Base-by-base conservation (phyloP, 2,888 invertebrate species). In the Abscondita cerata region DNA sequence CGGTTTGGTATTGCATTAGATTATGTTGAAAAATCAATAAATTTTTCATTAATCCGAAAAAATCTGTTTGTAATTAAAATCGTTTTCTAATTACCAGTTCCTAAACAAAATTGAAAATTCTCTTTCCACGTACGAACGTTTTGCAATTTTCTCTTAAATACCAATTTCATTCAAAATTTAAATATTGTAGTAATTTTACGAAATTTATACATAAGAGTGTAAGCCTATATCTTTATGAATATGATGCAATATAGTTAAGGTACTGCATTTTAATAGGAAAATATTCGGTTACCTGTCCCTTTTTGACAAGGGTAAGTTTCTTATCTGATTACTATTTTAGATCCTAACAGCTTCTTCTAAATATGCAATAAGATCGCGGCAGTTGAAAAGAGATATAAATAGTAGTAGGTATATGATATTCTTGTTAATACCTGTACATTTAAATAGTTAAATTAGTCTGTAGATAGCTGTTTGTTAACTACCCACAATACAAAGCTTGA, bases 201-300 rank as follows among this genome's bases (percentile, higher is more conserved):
- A 52, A 53, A 48, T 40, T 44, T 58, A 36, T 16, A 31, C 25
- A 6, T 59, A 48, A 59, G 48, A 54, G 41, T 38, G 61, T 44
- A 56, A 56, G 61, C 56, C 47, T 58, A 56, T 52, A 61, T 59
- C 63, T 65, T 62, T 67, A 67, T 67, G 67, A 65, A 67, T 67
- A 67, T 65, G 62, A 66, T 54, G 62, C 54, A 46, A 64, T 55
- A 47, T 60, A 48, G 62, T 62, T 62, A 52, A 56, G 59, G 62
- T 57, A 53, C 59, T 60, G 62, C 62, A 67, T 67, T 63, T 63
- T 65, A 67, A 67, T 67, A 60, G 57, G 65, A 58, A 55, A 63
- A 63, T 67, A 67, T 67, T 63, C 67, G 63, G 65, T 67, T 63
- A 65, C 67, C 63, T 63, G 65, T 52, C 65, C n/a, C 46, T 52